Percentiles rank a stretch among this genome's conserved stretches.
These are phyloP conservation scores for Noctua comes DNA, from an alignment of 2,888 invertebrate genomes.

Conservation along the genomic window DNA sequence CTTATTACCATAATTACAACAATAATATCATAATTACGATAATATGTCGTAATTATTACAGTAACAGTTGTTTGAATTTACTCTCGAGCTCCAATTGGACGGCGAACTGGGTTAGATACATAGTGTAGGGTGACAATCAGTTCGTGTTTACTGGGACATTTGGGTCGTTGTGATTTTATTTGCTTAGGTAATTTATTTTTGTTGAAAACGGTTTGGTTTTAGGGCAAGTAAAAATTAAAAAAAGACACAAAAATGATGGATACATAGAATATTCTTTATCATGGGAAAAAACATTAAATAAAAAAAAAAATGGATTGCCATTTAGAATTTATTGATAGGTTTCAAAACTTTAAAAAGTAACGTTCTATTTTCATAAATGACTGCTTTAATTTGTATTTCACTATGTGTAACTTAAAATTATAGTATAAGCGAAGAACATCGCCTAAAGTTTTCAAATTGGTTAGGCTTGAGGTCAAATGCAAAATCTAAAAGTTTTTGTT, in stretches of 20 bases:
- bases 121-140: constrained; percentile 24
- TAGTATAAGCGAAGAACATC: not conserved
- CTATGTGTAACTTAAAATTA: not conserved
- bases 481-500: not conserved
- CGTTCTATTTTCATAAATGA: not conserved
- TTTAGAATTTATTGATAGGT: too few species aligned
- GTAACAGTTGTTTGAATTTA: constrained; percentile 59
- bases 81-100: constrained; percentile 59
- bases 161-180: not conserved
- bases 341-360: too few species aligned
- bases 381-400: not conserved
- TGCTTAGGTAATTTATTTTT: not conserved
- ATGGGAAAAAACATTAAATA: too few species aligned
- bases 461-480: not conserved
- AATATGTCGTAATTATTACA: constrained; percentile 49
- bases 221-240: not conserved
- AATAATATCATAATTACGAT: constrained; percentile 34
- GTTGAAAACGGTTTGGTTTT: not conserved
- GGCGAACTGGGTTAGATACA: constrained; percentile 66
- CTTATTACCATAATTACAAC: not conserved
- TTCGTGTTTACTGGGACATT: not conserved
- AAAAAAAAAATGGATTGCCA: too few species aligned
- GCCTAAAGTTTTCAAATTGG: not conserved
- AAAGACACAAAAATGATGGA: not conserved
- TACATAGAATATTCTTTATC: too few species aligned